Evolutionary conservation across 2,888 invertebrate species (phyloP), one percentile per base, ranked within the genome.

Genomic region (Itoplectis maculator): DNA sequence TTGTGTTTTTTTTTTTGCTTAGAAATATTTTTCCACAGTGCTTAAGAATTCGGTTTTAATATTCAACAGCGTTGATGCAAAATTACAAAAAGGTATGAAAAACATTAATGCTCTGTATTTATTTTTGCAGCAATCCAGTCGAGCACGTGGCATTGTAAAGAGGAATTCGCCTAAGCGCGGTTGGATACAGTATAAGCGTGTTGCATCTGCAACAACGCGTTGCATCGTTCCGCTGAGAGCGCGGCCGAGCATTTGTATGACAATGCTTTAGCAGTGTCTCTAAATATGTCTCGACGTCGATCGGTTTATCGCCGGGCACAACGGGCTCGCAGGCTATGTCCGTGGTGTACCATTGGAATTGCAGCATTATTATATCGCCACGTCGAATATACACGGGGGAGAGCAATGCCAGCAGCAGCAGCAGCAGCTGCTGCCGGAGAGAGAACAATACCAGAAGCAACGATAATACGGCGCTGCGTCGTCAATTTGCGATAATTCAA

Each of bases 241-340:
- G 56, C 18, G 15, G 18, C 47, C n/a, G 78, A 56, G 78, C 40
- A 68, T 73, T 61, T 59, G 59, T 51, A 73, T 51, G 68, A 77
- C 76, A 77, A 81, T 77, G 81, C 65, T 66, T 66, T 61, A 37
- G 72, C 63, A 40, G 42, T 56, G 59, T 42, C 63, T 74, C 61
- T 84, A 81, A 81, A 84, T 84, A 81, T 84, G 81, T 81, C 81
- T 69, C 72, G 54, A 51, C 51, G 65, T 40, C 78, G 75, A 81
- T 81, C 81, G 81, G 75, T 84, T 81, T 81, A 81, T 84, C 79
- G 61, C 61, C 37, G 11, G n/a, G 40, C 23, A 18, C 23, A 35
- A 68, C 45, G 35, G 54, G 20, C 40, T 40, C 61, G 37, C 13
- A 9, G n/a, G 15, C 69, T 63, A 20, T 49, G 51, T 72, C 47